These are phyloP conservation scores for Wasmannia auropunctata DNA, from an alignment of 1,140 invertebrate genomes.

Conservation along the genomic window DNA sequence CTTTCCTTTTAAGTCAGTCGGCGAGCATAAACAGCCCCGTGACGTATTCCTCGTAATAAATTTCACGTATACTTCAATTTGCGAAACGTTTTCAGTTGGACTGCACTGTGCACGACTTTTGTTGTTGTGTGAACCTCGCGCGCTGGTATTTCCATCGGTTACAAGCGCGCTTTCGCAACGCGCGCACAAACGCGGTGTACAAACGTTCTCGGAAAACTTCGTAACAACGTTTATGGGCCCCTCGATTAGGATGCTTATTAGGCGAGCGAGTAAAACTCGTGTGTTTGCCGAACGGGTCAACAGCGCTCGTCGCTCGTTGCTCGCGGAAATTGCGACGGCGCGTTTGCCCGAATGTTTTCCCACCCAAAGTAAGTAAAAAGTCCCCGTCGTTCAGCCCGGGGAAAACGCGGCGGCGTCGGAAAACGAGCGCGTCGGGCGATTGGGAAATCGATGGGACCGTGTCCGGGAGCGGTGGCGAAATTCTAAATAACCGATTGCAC, in stretches of 20 bases:
- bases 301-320: not conserved
- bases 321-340: conserved; percentile 31
- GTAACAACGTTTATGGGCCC: not conserved
- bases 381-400: not conserved
- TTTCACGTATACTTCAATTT: not conserved
- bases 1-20: not conserved
- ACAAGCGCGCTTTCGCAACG: not conserved
- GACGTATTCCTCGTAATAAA: not conserved
- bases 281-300: not conserved
- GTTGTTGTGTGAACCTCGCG: not conserved
- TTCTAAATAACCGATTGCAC: conserved; percentile 80
- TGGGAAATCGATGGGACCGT: conserved; percentile 67
- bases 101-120: not conserved
- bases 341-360: conserved; percentile 8
- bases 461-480: conserved; percentile 67
- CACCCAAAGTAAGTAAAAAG: conserved; percentile 36
- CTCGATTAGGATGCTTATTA: conserved; percentile 27
- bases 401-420: not conserved
- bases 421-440: conserved; percentile 48
- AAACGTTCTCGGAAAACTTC: not conserved
- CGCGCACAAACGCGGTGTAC: not conserved
- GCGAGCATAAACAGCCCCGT: not conserved
- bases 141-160: not conserved
- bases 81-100: not conserved
- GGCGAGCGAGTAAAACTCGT: not conserved